These are phyloP conservation scores for Crotalus adamanteus DNA, from an alignment of 2,797 vertebrate species.

Conservation along the genomic window DNA sequence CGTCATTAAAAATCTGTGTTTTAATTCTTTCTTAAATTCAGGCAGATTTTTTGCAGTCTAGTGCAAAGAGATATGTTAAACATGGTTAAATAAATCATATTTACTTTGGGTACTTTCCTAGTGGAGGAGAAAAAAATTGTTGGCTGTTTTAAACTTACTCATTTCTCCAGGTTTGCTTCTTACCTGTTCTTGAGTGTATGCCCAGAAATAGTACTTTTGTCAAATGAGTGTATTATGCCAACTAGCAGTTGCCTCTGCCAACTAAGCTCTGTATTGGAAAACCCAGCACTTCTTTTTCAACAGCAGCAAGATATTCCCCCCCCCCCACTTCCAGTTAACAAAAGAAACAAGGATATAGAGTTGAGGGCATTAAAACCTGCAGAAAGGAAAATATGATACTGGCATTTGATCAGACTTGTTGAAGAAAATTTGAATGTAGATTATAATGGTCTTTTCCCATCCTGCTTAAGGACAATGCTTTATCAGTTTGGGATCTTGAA, in stretches of 20 bases:
- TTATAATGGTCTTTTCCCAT: conserved; percentile 40
- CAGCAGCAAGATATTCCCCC: conserved; percentile 64
- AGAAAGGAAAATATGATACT: conserved; percentile 37
- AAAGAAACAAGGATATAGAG: conserved; percentile 59
- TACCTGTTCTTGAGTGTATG: conserved; percentile 84
- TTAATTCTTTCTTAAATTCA: conserved; percentile 59
- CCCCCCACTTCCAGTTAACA: not conserved
- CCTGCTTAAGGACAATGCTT: conserved; percentile 28
- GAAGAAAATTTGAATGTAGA: conserved; percentile 49
- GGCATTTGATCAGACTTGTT: conserved; percentile 34
- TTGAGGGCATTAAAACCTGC: conserved; percentile 60
- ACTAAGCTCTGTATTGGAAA: conserved; percentile 77
- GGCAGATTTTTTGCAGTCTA: conserved; percentile 66
- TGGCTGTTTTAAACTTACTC: conserved; percentile 81
- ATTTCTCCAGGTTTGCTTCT: conserved; percentile 82
- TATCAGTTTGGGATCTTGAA: conserved; percentile 40
- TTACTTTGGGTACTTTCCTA: conserved; percentile 76
- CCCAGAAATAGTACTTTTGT: conserved; percentile 87
- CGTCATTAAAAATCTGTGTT: conserved; percentile 36
- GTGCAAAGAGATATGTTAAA: conserved; percentile 70
- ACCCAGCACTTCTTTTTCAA: conserved; percentile 73
- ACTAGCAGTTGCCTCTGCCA: conserved; percentile 75
- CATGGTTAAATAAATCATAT: conserved; percentile 81
- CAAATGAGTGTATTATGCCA: conserved; percentile 77
- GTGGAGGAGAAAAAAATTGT: conserved; percentile 73